phyloP scores from a whole-genome alignment of 2,888 invertebrate species.

The Nephrotoma flavescens region DNA sequence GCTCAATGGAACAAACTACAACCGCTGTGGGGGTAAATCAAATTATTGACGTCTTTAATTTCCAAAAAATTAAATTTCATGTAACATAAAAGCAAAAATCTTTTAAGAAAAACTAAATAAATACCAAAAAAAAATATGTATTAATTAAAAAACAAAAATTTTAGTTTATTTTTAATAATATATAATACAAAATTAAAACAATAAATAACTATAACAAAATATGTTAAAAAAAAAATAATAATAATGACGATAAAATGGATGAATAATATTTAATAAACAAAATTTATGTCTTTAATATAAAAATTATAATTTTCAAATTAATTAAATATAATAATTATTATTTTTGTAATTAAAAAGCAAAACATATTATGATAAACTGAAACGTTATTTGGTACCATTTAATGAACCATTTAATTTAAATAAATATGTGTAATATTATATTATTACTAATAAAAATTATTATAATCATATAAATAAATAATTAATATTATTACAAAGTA shows the following conservation, averaged over 20 bases:
- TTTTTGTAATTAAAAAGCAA: neutral
- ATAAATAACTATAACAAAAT: neutral
- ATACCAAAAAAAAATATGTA: neutral
- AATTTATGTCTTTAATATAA: neutral
- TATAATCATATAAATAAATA: neutral
- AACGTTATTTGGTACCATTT: neutral
- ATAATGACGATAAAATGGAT: neutral
- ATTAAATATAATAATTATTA: neutral
- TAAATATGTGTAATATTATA: neutral
- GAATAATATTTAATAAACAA: neutral
- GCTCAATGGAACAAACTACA: slow-evolving; percentile 30
- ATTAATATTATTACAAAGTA: neutral
- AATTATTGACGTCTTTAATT: too few relatives aligned
- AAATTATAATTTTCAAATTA: neutral
- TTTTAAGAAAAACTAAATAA: neutral
- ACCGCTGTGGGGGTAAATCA: slow-evolving; percentile 27
- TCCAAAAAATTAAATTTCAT: neutral
- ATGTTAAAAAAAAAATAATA: neutral
- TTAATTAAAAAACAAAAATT: neutral
- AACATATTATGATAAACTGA: neutral
- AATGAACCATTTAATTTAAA: neutral
- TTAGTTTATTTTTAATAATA: neutral
- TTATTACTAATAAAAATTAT: neutral
- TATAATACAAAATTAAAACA: neutral
- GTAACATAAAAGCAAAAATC: neutral